phyloP scores from a whole-genome alignment of 2,797 vertebrate species.

The Mormyrus proboscirostris region DNA sequence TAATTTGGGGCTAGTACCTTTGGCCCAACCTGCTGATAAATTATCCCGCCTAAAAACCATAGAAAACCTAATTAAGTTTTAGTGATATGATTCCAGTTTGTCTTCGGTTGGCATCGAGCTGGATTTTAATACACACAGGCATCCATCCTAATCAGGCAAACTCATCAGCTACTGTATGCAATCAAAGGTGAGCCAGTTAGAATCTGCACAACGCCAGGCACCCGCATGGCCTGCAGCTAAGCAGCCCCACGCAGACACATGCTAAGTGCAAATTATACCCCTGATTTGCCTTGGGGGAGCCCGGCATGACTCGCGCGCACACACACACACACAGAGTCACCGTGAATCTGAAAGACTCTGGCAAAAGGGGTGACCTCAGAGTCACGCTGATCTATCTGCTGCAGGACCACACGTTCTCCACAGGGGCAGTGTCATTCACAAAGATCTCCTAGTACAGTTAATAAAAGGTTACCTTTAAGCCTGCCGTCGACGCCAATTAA shows the following conservation, averaged over 20 bases:
- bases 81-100: background rate
- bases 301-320: background rate
- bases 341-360: background rate
- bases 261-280: background rate
- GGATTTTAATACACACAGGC: background rate
- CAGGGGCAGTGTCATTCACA: background rate
- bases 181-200: background rate
- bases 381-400: background rate
- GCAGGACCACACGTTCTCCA: background rate
- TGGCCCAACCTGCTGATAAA: background rate
- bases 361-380: background rate
- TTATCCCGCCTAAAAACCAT: slow-evolving; percentile 2
- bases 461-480: background rate
- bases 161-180: background rate
- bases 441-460: background rate
- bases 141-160: background rate
- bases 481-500: background rate
- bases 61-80: slow-evolving; percentile 7
- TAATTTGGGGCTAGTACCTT: background rate
- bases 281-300: background rate
- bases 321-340: background rate
- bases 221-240: background rate
- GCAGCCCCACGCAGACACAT: background rate
- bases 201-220: background rate
- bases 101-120: background rate